Base-by-base conservation (phyloP, 2,113 vertebrate species). In the Heterotis niloticus region DNA sequence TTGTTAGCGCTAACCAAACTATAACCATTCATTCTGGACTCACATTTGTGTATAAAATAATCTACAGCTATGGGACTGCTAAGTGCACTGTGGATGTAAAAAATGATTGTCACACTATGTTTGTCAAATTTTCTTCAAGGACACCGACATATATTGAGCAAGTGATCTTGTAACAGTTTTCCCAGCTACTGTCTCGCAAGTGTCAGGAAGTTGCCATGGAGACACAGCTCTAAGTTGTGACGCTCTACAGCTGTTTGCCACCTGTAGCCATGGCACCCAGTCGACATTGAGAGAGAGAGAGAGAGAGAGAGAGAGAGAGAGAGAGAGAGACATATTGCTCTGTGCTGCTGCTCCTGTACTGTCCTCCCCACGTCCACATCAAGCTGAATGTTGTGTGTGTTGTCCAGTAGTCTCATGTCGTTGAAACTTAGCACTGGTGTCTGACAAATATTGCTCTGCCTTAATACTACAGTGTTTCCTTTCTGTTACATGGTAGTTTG, bases 371-470 rank as follows among this genome's bases (percentile, higher is more conserved):
- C 70, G 80, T 70, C 70, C 56, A 10, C 54, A 62, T 23, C 60
- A 44, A 73, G 85, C 85, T 81, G 81, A 86, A 89, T 85, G 81
- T 88, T 84, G 88, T 86, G 82, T 83, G 86, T 89, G 87, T 85
- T 89, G 84, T 88, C 88, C 89, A 91, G 91, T 89, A 88, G 90
- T 92, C 90, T 75, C 88, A 90, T 90, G 92, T 92, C 91, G 83
- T 92, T 92, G 90, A 91, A 90, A 86, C 87, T 90, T 85, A 89
- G 88, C 91, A 89, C 86, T 90, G 91, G 89, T 93, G 91, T 92
- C 89, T 92, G 91, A 90, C 89, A 59, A 68, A 13, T 26, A 26
- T 28, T 69, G 24, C 57, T 66, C 83, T 83, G 84, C 84, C 84
- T 87, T 87, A 86, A 83, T 56, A 51, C 64, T 66, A 57, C 75